Base-by-base conservation (phyloP, 1,140 invertebrate species). In the Condylostylus longicornis region DNA sequence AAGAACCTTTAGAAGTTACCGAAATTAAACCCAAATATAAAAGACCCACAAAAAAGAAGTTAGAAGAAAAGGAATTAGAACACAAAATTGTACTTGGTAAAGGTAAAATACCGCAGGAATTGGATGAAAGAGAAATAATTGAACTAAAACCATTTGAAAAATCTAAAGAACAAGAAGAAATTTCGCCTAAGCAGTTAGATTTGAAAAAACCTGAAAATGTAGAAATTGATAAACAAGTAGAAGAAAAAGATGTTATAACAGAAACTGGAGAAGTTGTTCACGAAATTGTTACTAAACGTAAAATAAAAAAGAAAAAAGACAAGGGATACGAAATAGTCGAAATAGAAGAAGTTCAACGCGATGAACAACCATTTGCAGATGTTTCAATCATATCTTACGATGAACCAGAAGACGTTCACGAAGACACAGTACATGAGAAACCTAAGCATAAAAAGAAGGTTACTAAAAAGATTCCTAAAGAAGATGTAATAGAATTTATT, bases 141-240 rank as follows among this genome's bases (percentile, higher is more conserved):
- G 58, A 42, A 22, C 45, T 75, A 2, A 75, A 72, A 50, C 58
- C n/a, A n/a, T n/a, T n/a, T n/a, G n/a, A n/a, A n/a, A n/a, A n/a
- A n/a, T n/a, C 58, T 3, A 69, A 68, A 53, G 56, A 53, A 54
- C 44, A 39, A 30, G 27, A 34, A 30, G 30, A 31, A 28, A 30
- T 23, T 42, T n/a, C n/a, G n/a, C n/a, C n/a, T n/a, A n/a, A n/a
- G n/a, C n/a, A n/a, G n/a, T n/a, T n/a, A n/a, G n/a, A 38, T 45
- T 39, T 32, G 37, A 15, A 37, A 44, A 42, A 49, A 29, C 53
- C 54, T n/a, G 23, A 62, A 13, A 53, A 52, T 18, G 17, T 42
- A 30, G 42, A 51, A 31, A 44, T n/a, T 6, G 25, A 50, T 6
- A 56, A 65, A 42, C 44, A 62, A 27, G 40, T 58, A 0, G 31